phyloP scores from a whole-genome alignment of 1,140 invertebrate genomes.

The Epicauta chinensis region DNA sequence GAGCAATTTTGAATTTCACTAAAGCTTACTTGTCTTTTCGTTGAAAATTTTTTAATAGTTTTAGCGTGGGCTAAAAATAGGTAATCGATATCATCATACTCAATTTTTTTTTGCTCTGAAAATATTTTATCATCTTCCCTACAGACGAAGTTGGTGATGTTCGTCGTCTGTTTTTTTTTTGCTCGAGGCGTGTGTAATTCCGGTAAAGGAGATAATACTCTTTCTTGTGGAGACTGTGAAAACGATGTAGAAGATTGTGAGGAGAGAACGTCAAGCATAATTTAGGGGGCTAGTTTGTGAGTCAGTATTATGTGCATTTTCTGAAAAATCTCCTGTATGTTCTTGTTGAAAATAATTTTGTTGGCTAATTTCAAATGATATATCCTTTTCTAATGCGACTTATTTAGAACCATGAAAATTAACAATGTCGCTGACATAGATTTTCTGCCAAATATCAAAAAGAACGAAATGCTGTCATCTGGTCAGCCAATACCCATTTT shows the following conservation, averaged over 20 bases:
- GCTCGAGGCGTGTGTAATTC: too few relatives aligned
- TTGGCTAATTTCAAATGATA: too few relatives aligned
- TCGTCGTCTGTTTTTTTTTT: constrained; percentile 1
- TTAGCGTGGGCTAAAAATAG: constrained; percentile 10
- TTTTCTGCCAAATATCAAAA: constrained; percentile 4
- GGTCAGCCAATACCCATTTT: too few relatives aligned
- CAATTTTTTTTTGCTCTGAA: background rate
- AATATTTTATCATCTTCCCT: constrained; percentile 2
- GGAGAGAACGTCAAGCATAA: too few relatives aligned
- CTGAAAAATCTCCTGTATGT: too few relatives aligned
- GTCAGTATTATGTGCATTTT: background rate
- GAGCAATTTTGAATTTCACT: constrained; percentile 13
- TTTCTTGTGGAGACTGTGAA: too few relatives aligned
- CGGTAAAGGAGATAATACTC: too few relatives aligned
- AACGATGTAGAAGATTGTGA: too few relatives aligned
- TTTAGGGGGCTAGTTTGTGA: constrained; percentile 1
- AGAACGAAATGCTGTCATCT: constrained; percentile 4
- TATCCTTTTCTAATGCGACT: too few relatives aligned
- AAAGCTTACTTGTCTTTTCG: background rate
- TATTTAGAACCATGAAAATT: too few relatives aligned
- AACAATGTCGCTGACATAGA: too few relatives aligned
- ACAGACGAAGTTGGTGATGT: background rate
- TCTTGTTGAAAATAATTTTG: background rate
- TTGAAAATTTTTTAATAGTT: constrained; percentile 12
- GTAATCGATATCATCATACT: constrained; percentile 6